Evolutionary conservation across 2,797 vertebrate species (phyloP), one percentile per base, ranked within the genome.

Genomic region (Pempheris klunzingeri): DNA sequence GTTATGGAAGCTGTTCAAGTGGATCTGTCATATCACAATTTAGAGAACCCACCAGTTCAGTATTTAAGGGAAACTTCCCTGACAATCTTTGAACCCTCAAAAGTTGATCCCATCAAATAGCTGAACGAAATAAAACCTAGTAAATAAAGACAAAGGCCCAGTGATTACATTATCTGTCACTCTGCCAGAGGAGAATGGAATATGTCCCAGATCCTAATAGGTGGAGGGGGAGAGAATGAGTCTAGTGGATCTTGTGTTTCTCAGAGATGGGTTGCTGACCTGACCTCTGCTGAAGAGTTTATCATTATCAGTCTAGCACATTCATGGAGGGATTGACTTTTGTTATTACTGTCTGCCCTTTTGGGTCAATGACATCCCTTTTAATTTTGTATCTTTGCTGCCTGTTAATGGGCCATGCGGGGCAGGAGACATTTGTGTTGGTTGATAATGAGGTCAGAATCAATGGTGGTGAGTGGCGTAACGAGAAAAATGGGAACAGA

Each of bases 321-420:
- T 75, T 81, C 77, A 68, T 41, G 74, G 72, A 85, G 81, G 71
- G 75, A 75, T 69, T 64, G 64, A 73, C 80, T 77, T 74, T 74
- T 86, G 74, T 83, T 90, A 82, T 80, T 87, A 82, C 80, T 64
- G 41, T 75, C 62, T 87, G 83, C 80, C 80, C 84, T 88, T 80
- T 83, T 34, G 28, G 77, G 71, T 80, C 61, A 55, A 70, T 39
- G 38, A 72, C 55, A 67, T 75, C 69, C 86, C 81, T 90, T 88
- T 53, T 77, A 74, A 68, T 84, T 70, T 71, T 74, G 34, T 59
- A 64, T 69, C 60, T 71, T 63, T 67, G 81, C 87, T 77, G 79
- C 83, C 69, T 86, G 84, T 86, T 91, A 90, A 94, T 81, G 50
- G 39, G 62, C 70, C 67, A 64, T 70, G 71, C 74, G 59, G 60